phyloP scores from a whole-genome alignment of 2,113 vertebrate species.

The Centropristis striata region DNA sequence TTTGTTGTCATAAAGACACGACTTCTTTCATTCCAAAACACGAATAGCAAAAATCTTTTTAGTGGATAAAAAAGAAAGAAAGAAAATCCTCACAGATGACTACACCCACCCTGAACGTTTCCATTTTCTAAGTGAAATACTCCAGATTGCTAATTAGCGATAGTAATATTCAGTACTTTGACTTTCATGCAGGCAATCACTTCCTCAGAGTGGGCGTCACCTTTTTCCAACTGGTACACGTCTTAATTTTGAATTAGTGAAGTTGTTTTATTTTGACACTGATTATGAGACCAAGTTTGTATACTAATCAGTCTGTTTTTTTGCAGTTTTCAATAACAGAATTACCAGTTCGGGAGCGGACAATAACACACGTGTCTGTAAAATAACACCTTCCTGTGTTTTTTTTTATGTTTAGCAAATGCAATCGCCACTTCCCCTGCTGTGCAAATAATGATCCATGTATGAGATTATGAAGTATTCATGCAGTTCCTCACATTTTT shows the following conservation, averaged over 20 bases:
- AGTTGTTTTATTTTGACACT: not conserved
- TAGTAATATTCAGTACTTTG: constrained; percentile 29
- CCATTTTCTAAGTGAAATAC: constrained; percentile 6
- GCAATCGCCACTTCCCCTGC: not conserved
- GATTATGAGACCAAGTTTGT: not conserved
- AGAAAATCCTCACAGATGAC: not conserved
- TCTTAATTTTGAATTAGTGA: constrained; percentile 24
- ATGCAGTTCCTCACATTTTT: constrained; percentile 23
- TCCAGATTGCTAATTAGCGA: constrained; percentile 24
- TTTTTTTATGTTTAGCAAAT: constrained; percentile 6
- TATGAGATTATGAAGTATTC: constrained; percentile 50
- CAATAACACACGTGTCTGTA: not conserved
- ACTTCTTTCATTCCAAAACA: not conserved
- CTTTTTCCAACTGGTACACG: not conserved
- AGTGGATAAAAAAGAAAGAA: constrained; percentile 3
- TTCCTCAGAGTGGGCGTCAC: constrained; percentile 25
- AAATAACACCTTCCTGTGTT: not conserved
- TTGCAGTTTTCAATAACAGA: not conserved
- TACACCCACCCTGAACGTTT: constrained; percentile 15
- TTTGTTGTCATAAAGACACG: not conserved
- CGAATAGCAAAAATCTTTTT: not conserved
- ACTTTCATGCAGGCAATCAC: constrained; percentile 28
- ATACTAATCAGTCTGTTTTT: not conserved
- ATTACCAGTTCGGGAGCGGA: not conserved
- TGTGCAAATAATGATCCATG: constrained; percentile 38